phyloP scores from a whole-genome alignment of 2,888 invertebrate genomes.

The Drosophila rubida region DNA sequence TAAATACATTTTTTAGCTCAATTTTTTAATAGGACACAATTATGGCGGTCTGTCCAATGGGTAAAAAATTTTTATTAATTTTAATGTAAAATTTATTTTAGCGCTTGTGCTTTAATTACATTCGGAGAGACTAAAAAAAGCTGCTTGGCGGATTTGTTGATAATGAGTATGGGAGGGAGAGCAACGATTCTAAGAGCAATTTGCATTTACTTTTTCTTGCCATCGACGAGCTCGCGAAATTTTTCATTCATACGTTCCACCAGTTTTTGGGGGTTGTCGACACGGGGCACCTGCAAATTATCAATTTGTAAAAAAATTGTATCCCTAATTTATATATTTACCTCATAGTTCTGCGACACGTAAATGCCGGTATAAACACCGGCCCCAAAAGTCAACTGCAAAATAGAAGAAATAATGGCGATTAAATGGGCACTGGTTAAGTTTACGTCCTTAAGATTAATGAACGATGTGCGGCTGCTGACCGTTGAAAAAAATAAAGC shows the following conservation, averaged over 20 bases:
- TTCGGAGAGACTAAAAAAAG: constrained; percentile 10
- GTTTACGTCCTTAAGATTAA: background rate
- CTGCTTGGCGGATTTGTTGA: constrained; percentile 14
- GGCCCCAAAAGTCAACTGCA: constrained; percentile 88
- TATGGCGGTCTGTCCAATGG: background rate
- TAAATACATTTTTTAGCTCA: background rate
- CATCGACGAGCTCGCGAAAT: constrained; percentile 86
- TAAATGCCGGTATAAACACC: constrained; percentile 91
- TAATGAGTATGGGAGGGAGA: constrained; percentile 1
- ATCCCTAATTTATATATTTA: constrained; percentile 73
- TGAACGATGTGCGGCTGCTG: constrained; percentile 13
- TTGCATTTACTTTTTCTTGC: constrained; percentile 86
- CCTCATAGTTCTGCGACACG: constrained; percentile 90
- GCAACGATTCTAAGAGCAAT: background rate
- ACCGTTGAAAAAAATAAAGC: constrained; percentile 44
- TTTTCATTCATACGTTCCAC: constrained; percentile 86
- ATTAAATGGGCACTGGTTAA: background rate
- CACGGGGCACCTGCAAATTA: constrained; percentile 90
- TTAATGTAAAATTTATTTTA: constrained; percentile 29
- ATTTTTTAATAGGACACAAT: background rate
- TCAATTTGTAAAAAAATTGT: background rate
- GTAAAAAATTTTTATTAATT: background rate
- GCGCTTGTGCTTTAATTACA: constrained; percentile 10
- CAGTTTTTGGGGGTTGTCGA: constrained; percentile 92
- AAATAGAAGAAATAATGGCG: constrained; percentile 50